These are phyloP conservation scores for Parnassius smintheus DNA, from an alignment of 2,888 invertebrate species.

Conservation along the genomic window DNA sequence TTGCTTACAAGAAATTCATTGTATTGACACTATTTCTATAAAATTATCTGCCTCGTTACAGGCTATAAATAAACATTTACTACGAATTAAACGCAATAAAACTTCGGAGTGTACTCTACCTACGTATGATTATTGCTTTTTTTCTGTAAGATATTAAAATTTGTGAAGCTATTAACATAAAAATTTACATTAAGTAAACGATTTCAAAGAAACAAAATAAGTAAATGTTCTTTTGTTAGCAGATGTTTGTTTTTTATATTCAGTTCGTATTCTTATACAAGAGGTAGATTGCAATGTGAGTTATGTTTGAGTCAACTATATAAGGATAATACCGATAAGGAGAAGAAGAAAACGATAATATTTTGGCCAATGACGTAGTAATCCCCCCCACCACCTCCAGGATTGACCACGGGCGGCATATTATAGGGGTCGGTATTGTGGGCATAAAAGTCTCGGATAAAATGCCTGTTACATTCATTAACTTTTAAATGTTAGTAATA, in stretches of 20 bases:
- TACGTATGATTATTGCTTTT: not conserved
- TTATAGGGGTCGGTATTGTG: too few relatives aligned
- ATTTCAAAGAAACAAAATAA: not conserved
- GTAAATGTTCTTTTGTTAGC: not conserved
- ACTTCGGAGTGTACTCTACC: not conserved
- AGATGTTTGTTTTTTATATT: not conserved
- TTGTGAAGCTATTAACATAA: not conserved
- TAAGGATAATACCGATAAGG: too few relatives aligned
- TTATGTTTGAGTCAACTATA: too few relatives aligned
- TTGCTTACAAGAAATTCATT: slow-evolving; percentile 1
- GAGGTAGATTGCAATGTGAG: too few relatives aligned
- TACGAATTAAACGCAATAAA: slow-evolving; percentile 2
- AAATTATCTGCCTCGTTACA: not conserved
- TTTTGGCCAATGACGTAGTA: too few relatives aligned
- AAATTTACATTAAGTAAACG: not conserved
- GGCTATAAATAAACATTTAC: not conserved
- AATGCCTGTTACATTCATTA: too few relatives aligned
- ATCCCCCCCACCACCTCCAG: too few relatives aligned
- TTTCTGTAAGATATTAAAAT: not conserved
- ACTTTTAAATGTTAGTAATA: too few relatives aligned
- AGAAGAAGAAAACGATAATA: too few relatives aligned
- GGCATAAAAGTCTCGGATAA: too few relatives aligned
- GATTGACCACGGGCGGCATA: too few relatives aligned
- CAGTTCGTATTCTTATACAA: too few relatives aligned
- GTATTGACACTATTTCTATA: not conserved